Evolutionary conservation across 2,888 invertebrate species (phyloP).

Genomic region (Lordiphosa fenestrarum): DNA sequence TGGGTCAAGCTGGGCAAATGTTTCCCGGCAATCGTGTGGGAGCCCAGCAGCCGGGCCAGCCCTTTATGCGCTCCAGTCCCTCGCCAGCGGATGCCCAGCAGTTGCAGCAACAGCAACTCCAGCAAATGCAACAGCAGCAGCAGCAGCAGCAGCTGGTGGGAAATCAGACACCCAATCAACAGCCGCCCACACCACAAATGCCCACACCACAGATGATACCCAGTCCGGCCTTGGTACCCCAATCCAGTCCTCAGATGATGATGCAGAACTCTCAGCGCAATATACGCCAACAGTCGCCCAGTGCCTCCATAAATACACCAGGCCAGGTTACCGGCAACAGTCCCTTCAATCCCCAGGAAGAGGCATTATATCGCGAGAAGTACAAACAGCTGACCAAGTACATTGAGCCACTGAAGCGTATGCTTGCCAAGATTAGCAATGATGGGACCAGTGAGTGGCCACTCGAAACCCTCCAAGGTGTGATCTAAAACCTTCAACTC

Average conservation of each 20-base stretch:
- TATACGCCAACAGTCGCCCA: slow-evolving; percentile 90
- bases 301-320: slow-evolving; percentile 91
- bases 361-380: slow-evolving; percentile 95
- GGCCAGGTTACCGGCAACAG: slow-evolving; percentile 82
- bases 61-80: slow-evolving; percentile 88
- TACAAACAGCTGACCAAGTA: slow-evolving; percentile 95
- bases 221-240: slow-evolving; percentile 86
- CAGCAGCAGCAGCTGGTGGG: slow-evolving; percentile 54
- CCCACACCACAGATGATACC: slow-evolving; percentile 84
- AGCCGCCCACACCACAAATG: slow-evolving; percentile 78
- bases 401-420: slow-evolving; percentile 93
- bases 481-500: neutral
- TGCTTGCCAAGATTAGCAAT: slow-evolving; percentile 93
- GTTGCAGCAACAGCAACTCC: slow-evolving; percentile 79
- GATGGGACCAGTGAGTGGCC: slow-evolving; percentile 83
- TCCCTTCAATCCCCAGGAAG: slow-evolving; percentile 87
- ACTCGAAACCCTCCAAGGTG: neutral
- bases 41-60: slow-evolving; percentile 78
- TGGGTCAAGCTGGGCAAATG: slow-evolving; percentile 80
- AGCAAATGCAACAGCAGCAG: slow-evolving; percentile 63
- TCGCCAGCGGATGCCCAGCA: slow-evolving; percentile 77
- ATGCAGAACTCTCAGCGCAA: slow-evolving; percentile 81
- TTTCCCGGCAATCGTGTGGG: slow-evolving; percentile 82
- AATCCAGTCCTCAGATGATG: slow-evolving; percentile 85
- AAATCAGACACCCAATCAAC: slow-evolving; percentile 67